A percentile compares a stretch with the other conserved stretches of the same genome.
Conservation (phyloP, 64 coral and sea anemone species). For the Astreopora myriophthalma region DNA sequence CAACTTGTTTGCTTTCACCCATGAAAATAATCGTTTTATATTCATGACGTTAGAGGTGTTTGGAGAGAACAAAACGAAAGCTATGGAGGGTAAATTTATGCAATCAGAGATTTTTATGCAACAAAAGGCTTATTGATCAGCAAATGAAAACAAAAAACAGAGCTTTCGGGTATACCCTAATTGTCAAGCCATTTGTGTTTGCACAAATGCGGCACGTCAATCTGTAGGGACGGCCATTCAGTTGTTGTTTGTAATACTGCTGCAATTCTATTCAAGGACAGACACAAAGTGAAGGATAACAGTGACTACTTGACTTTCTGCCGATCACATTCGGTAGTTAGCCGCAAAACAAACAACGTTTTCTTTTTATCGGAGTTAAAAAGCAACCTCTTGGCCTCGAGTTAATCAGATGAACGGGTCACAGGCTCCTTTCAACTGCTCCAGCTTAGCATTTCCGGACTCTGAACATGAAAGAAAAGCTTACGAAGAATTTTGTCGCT, state of each 20-base stretch:
- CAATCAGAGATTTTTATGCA: neutral
- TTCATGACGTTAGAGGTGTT: neutral
- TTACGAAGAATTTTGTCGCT: conserved; percentile 55
- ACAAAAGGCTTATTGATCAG: conserved; percentile 14
- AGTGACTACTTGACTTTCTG: neutral
- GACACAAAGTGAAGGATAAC: neutral
- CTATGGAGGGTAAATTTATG: neutral
- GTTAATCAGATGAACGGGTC: neutral
- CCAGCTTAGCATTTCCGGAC: conserved; percentile 35
- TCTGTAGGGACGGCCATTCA: neutral
- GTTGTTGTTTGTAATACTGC: neutral
- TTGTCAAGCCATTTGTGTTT: neutral
- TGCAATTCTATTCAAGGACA: neutral
- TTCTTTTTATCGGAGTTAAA: neutral
- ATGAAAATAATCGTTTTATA: neutral
- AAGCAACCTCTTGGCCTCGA: neutral
- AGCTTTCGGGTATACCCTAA: neutral
- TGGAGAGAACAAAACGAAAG: neutral
- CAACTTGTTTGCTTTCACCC: neutral
- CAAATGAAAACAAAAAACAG: neutral
- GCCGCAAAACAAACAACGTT: neutral
- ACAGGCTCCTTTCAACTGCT: neutral
- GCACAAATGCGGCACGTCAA: neutral
- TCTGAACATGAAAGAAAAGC: conserved; percentile 23
- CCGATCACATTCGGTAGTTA: neutral